A percentile compares a stretch with the other conserved stretches of the same genome.
phyloP scores from a whole-genome alignment of 1,140 invertebrate species.

The Saccostrea cuccullata region DNA sequence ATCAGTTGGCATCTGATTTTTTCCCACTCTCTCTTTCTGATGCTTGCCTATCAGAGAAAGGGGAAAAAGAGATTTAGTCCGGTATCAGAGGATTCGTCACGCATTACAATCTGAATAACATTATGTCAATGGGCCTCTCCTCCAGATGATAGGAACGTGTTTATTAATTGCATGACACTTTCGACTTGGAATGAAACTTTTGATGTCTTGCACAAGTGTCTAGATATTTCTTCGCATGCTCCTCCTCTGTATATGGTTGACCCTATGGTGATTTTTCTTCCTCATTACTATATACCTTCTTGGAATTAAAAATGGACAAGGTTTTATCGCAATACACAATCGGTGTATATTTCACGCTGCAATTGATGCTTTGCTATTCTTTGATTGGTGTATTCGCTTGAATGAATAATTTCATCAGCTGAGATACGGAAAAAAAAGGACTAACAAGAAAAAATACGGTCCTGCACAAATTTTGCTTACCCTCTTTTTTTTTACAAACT shows the following conservation, averaged over 20 bases:
- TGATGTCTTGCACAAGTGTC: constrained; percentile 35
- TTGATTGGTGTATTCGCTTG: constrained; percentile 38
- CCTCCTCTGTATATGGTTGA: constrained; percentile 28
- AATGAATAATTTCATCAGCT: constrained; percentile 34
- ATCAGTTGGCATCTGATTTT: constrained; percentile 8
- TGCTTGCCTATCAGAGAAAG: constrained; percentile 26
- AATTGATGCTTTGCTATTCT: constrained; percentile 23
- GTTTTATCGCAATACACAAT: constrained; percentile 39
- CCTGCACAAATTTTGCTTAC: background rate
- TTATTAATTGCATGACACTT: constrained; percentile 54
- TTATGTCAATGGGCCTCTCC: constrained; percentile 44
- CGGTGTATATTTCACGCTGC: constrained; percentile 39
- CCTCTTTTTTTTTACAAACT: background rate
- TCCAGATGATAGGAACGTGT: constrained; percentile 39
- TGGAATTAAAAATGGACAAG: constrained; percentile 20
- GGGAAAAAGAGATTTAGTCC: constrained; percentile 32
- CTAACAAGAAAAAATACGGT: background rate
- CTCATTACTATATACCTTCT: background rate
- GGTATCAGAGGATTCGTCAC: constrained; percentile 53
- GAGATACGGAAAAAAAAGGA: constrained; percentile 2
- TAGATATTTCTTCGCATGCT: background rate
- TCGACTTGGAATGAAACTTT: constrained; percentile 31
- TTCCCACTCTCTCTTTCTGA: constrained; percentile 8
- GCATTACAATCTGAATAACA: constrained; percentile 55
- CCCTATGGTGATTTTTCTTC: constrained; percentile 16